phyloP scores from a whole-genome alignment of 2,113 vertebrate species.

The Labeo catla region DNA sequence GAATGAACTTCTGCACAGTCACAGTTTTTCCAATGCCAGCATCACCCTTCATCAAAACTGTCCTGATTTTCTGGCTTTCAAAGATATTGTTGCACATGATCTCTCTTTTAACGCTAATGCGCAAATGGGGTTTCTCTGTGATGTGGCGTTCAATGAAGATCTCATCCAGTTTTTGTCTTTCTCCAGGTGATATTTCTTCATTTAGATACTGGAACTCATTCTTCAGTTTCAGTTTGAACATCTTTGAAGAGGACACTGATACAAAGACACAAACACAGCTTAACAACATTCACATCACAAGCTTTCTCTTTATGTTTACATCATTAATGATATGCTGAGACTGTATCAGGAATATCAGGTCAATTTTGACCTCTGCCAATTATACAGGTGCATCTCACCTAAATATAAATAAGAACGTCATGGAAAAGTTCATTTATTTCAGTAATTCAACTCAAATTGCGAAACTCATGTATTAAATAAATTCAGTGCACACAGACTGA shows the following conservation, averaged over 20 bases:
- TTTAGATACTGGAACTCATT: neutral
- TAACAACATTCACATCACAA: neutral
- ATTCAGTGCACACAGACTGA: no score
- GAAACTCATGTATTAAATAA: no score
- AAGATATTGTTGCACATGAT: neutral
- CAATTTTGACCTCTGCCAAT: no score
- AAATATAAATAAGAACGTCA: no score
- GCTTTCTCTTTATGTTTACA: no score
- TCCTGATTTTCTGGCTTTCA: neutral
- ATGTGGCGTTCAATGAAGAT: neutral
- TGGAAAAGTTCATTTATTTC: no score
- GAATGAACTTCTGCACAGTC: neutral
- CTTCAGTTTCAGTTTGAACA: neutral
- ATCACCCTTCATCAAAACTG: neutral
- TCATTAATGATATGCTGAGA: no score
- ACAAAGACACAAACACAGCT: neutral
- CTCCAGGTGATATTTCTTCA: neutral
- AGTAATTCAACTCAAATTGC: no score
- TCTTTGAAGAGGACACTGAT: neutral
- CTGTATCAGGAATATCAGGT: no score
- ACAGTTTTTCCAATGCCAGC: neutral
- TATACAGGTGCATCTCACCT: no score
- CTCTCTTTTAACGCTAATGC: no score
- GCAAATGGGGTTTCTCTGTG: neutral
- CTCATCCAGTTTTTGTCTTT: neutral